phyloP scores from a whole-genome alignment of 2,888 invertebrate genomes.

The Pinctada fucata region DNA sequence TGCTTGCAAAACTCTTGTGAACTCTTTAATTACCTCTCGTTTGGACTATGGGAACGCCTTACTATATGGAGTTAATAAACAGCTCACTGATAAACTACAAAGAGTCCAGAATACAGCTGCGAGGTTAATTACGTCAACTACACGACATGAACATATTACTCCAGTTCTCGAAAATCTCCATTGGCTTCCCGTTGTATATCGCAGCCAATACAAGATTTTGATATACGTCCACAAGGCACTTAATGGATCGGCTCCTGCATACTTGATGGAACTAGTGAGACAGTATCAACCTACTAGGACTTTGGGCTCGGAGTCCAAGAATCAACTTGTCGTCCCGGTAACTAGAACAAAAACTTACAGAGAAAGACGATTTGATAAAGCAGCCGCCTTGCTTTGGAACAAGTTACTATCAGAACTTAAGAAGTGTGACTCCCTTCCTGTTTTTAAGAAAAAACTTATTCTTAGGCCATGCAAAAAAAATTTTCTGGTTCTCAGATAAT shows the following conservation, averaged over 20 bases:
- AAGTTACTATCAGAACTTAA: background rate
- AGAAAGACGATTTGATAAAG: background rate
- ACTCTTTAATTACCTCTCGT: too few species aligned
- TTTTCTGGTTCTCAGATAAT: too few species aligned
- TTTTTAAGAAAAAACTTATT: too few species aligned
- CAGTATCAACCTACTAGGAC: background rate
- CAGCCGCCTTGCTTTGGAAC: conserved; percentile 7
- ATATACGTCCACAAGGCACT: conserved; percentile 5
- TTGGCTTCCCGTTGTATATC: conserved; percentile 11
- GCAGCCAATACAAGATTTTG: conserved; percentile 11
- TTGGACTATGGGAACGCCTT: too few species aligned
- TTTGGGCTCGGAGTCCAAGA: conserved; percentile 5
- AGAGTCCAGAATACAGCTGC: conserved; percentile 21
- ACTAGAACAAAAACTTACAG: conserved; percentile 16
- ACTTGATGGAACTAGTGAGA: too few species aligned
- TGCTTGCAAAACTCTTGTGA: too few species aligned
- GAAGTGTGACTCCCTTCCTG: too few species aligned
- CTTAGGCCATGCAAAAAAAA: too few species aligned
- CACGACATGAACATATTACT: too few species aligned
- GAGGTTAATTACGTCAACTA: background rate
- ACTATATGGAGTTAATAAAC: too few species aligned
- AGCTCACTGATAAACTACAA: background rate
- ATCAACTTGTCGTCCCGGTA: background rate
- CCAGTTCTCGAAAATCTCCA: conserved; percentile 12
- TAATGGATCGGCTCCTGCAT: background rate